A percentile compares a stretch with the other conserved stretches of the same genome.
phyloP scores from a whole-genome alignment of 2,888 invertebrate genomes.

The Drosophila yooni region DNA sequence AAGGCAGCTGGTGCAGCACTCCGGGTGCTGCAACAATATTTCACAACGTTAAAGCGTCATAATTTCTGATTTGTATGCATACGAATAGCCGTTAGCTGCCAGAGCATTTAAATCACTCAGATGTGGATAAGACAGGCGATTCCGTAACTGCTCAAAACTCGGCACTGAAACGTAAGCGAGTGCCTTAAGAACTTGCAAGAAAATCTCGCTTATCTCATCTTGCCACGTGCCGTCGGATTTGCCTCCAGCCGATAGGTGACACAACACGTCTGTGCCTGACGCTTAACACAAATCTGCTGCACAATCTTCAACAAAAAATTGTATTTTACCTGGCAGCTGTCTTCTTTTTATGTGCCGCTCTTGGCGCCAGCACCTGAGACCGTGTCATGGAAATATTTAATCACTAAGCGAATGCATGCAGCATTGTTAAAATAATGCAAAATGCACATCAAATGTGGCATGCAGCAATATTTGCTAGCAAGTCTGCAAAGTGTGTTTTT shows the following conservation, averaged over 20 bases:
- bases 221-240: conserved; percentile 35
- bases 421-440: conserved; percentile 47
- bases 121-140: conserved; percentile 11
- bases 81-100: conserved; percentile 44
- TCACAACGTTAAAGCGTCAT: conserved; percentile 61
- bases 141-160: neutral
- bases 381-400: conserved; percentile 36
- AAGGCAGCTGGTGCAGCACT: conserved; percentile 14
- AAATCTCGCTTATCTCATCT: conserved; percentile 33
- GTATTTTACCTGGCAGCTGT: conserved; percentile 69
- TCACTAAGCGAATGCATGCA: neutral
- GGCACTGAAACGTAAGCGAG: neutral
- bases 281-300: conserved; percentile 52
- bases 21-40: conserved; percentile 41
- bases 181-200: conserved; percentile 15
- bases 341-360: conserved; percentile 49
- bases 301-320: conserved; percentile 69
- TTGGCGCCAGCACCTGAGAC: conserved; percentile 39
- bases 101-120: conserved; percentile 66
- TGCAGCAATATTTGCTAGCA: neutral
- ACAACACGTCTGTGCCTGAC: conserved; percentile 41
- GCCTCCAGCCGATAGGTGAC: conserved; percentile 54
- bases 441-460: conserved; percentile 48
- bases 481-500: neutral
- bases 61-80: conserved; percentile 63